Percentiles rank a stretch among this genome's conserved stretches.
Evolutionary conservation across 2,797 vertebrate species (phyloP).

Genomic region (Natrix natrix): DNA sequence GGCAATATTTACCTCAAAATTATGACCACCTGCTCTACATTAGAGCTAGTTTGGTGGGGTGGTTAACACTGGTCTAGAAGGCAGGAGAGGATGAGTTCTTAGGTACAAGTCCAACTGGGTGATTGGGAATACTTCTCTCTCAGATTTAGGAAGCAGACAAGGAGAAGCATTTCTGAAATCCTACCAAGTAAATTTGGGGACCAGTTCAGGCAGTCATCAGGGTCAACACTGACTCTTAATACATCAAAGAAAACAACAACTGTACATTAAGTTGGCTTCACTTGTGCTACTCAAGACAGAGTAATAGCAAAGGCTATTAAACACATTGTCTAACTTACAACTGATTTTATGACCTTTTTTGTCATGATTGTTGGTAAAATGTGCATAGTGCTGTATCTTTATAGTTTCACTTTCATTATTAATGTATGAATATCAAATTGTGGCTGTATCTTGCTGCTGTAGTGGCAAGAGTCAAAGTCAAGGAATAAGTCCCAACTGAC

Average conservation of each 20-base stretch:
- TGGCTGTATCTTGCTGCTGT: not conserved
- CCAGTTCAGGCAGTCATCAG: not conserved
- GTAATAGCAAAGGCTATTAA: not conserved
- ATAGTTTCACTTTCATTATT: not conserved
- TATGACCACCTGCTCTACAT: not conserved
- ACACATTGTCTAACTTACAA: not conserved
- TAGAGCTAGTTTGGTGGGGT: not conserved
- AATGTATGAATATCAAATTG: not conserved
- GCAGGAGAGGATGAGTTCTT: not conserved
- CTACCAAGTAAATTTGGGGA: not conserved
- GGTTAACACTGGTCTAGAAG: not conserved
- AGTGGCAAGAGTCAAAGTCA: not conserved
- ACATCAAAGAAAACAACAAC: not conserved
- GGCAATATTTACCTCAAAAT: not conserved
- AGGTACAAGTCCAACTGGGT: not conserved
- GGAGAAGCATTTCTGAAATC: not conserved
- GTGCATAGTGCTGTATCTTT: not conserved
- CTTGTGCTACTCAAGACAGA: not conserved
- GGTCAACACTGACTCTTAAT: not conserved
- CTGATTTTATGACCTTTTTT: too few relatives aligned
- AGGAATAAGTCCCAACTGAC: not conserved
- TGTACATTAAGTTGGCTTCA: not conserved
- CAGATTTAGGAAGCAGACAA: not conserved
- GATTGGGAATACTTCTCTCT: not conserved
- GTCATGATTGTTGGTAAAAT: too few relatives aligned